Conservation (phyloP, 2,797 vertebrate genomes). For the Gambusia yucatana region DNA sequence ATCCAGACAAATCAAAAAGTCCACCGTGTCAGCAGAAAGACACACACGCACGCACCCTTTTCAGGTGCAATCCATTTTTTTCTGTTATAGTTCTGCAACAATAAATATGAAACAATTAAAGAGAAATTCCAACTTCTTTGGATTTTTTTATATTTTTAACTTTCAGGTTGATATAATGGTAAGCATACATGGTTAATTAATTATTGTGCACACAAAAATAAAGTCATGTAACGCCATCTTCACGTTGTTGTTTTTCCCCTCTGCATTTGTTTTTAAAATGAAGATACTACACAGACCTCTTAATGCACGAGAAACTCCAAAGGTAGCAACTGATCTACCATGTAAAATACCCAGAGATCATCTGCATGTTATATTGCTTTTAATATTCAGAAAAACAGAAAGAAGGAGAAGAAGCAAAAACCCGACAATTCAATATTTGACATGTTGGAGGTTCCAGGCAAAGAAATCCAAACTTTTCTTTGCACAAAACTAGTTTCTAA, state of each 20-base stretch:
- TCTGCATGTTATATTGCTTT: not conserved
- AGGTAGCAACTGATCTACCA: not conserved
- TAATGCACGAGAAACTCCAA: not conserved
- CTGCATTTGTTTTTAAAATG: not conserved
- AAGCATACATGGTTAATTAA: not conserved
- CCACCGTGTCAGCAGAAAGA: constrained; percentile 76
- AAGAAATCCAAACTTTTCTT: constrained; percentile 11
- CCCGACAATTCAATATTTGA: constrained; percentile 2
- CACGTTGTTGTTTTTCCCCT: not conserved
- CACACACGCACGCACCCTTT: constrained; percentile 46
- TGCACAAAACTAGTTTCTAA: constrained; percentile 30
- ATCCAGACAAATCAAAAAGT: constrained; percentile 75
- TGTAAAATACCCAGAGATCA: not conserved
- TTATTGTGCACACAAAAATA: not conserved
- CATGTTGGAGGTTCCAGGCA: constrained; percentile 9
- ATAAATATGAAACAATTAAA: constrained; percentile 31
- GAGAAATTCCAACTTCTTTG: constrained; percentile 6
- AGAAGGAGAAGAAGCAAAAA: not conserved
- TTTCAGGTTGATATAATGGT: not conserved
- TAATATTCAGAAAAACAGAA: constrained; percentile 5
- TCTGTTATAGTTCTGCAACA: constrained; percentile 47
- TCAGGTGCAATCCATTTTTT: constrained; percentile 41
- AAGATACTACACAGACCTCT: not conserved
- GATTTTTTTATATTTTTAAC: not conserved
- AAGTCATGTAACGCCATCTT: not conserved